Evolutionary conservation across 92 coral and sea anemone genomes (phyloP).

Genomic region (Epizoanthus illoricatus): DNA sequence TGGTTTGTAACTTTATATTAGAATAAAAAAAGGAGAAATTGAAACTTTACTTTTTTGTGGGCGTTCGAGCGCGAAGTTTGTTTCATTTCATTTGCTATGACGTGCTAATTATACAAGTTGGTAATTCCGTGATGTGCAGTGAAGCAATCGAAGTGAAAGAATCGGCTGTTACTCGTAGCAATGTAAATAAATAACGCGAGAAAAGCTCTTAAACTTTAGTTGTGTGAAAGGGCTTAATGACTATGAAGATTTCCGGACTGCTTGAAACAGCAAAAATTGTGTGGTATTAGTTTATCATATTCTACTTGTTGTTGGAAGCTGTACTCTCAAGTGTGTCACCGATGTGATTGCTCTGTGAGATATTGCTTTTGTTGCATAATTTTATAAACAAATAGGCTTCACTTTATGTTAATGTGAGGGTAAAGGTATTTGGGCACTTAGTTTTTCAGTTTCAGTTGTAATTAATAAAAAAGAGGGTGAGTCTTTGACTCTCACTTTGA

Average conservation of each 20-base stretch:
- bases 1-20: no score
- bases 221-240: background rate
- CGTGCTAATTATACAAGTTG: background rate
- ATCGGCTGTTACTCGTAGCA: background rate
- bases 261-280: background rate
- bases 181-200: background rate
- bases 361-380: constrained; percentile 1
- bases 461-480: background rate
- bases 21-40: no score
- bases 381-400: background rate
- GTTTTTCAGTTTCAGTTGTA: background rate
- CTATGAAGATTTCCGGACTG: no score
- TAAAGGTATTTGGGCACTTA: background rate
- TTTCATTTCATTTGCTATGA: background rate
- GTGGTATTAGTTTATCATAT: background rate
- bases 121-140: background rate
- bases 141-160: background rate
- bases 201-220: background rate
- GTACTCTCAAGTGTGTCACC: background rate
- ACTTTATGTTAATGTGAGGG: background rate
- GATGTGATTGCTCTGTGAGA: background rate
- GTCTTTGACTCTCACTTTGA: no score
- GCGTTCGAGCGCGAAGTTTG: background rate
- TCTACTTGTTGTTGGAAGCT: background rate
- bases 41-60: background rate